phyloP scores from a whole-genome alignment of 2,113 vertebrate species.

The Herpailurus yagouaroundi region DNA sequence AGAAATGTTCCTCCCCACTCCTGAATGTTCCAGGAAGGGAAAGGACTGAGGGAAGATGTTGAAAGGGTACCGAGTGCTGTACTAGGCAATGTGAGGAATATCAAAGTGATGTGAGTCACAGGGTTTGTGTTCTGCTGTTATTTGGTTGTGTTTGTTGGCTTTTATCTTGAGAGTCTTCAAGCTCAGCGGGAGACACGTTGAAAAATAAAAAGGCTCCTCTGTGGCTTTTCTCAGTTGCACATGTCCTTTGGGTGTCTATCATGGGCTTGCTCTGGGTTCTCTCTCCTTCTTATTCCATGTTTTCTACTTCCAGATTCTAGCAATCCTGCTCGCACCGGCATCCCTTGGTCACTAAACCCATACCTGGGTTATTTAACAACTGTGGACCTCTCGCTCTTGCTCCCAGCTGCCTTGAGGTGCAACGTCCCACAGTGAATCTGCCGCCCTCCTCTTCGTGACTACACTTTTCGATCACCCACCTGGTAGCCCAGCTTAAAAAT shows the following conservation, averaged over 20 bases:
- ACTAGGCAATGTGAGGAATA: neutral
- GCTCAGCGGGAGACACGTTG: neutral
- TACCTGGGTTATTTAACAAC: neutral
- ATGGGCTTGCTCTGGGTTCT: neutral
- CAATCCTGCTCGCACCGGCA: accelerated
- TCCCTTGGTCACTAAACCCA: neutral
- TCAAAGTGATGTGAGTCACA: neutral
- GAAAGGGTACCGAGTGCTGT: no score
- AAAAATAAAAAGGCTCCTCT: neutral
- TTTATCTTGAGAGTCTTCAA: neutral
- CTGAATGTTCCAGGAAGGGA: neutral
- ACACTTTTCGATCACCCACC: neutral
- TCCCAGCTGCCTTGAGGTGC: neutral
- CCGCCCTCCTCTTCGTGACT: neutral
- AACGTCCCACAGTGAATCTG: neutral
- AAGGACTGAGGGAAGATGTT: neutral
- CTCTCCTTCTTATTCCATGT: neutral
- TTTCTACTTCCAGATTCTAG: neutral
- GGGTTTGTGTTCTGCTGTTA: neutral
- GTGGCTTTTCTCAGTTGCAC: neutral
- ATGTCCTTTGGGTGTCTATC: neutral
- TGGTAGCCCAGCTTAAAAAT: neutral
- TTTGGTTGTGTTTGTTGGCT: neutral
- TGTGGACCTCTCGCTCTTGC: neutral
- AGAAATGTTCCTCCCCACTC: accelerated